Evolutionary conservation across 2,888 invertebrate species (phyloP).

Genomic region (Aleiodes alternator): DNA sequence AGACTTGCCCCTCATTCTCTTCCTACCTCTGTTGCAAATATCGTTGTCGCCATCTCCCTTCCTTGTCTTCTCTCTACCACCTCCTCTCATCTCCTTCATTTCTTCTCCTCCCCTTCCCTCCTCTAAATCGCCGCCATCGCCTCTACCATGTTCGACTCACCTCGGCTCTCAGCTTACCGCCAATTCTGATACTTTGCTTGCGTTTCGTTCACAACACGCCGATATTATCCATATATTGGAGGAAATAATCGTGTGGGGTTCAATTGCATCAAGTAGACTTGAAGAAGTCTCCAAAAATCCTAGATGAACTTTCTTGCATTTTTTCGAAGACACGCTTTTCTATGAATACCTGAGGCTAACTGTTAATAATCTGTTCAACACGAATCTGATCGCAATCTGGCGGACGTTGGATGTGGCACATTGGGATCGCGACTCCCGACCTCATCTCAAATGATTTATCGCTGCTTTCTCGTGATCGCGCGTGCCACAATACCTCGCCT

Average conservation of each 20-base stretch:
- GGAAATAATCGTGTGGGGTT: too few relatives aligned
- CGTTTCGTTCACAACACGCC: background rate
- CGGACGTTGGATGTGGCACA: conserved; percentile 17
- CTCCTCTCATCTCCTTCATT: conserved; percentile 27
- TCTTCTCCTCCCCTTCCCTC: conserved; percentile 7
- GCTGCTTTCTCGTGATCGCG: conserved; percentile 16
- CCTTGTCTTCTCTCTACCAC: conserved; percentile 36
- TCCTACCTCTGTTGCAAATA: conserved; percentile 37
- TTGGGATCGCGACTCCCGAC: conserved; percentile 34
- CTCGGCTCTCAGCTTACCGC: conserved; percentile 50
- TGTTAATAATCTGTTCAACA: conserved; percentile 12
- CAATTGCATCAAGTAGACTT: too few relatives aligned
- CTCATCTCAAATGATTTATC: conserved; percentile 34
- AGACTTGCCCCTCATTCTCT: conserved; percentile 50
- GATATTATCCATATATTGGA: too few relatives aligned
- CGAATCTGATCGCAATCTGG: conserved; percentile 23
- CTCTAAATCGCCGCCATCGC: conserved; percentile 28
- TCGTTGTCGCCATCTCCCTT: conserved; percentile 18
- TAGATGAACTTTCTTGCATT: background rate
- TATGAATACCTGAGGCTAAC: background rate
- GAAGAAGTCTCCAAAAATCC: too few relatives aligned
- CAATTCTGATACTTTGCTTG: conserved; percentile 39
- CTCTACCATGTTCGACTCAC: conserved; percentile 47
- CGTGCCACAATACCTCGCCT: conserved; percentile 16
- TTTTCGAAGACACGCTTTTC: too few relatives aligned